These are phyloP conservation scores for Grapholita molesta DNA, from an alignment of 1,140 invertebrate species.

Conservation along the genomic window DNA sequence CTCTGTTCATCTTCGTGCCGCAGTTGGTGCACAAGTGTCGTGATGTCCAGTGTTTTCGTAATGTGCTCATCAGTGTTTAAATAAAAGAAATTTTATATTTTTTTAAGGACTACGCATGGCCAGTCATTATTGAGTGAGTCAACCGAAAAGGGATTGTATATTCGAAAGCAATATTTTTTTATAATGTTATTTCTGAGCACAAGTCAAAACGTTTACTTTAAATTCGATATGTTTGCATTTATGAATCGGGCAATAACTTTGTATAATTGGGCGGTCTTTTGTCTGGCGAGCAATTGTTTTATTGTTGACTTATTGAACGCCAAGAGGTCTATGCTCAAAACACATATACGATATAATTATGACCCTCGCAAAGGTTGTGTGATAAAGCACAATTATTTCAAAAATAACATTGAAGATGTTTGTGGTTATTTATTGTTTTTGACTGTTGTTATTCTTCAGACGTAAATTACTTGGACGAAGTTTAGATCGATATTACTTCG, in stretches of 20 bases:
- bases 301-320: not conserved
- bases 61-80: conserved; percentile 39
- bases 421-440: too few relatives aligned
- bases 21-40: conserved; percentile 30
- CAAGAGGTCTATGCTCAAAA: not conserved
- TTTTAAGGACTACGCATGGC: not conserved
- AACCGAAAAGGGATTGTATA: not conserved
- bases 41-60: conserved; percentile 31
- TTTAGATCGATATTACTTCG: too few relatives aligned
- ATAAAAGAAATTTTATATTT: not conserved
- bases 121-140: conserved; percentile 6
- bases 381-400: too few relatives aligned
- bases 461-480: too few relatives aligned
- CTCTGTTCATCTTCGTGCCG: conserved; percentile 29
- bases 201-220: not conserved
- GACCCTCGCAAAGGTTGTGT: too few relatives aligned
- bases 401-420: too few relatives aligned
- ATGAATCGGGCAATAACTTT: not conserved
- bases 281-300: not conserved
- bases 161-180: not conserved
- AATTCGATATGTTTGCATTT: not conserved
- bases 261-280: not conserved
- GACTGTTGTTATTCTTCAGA: too few relatives aligned
- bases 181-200: not conserved
- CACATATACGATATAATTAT: too few relatives aligned